These are phyloP conservation scores for Gavia stellata DNA, from an alignment of 2,113 vertebrate species.

Conservation along the genomic window DNA sequence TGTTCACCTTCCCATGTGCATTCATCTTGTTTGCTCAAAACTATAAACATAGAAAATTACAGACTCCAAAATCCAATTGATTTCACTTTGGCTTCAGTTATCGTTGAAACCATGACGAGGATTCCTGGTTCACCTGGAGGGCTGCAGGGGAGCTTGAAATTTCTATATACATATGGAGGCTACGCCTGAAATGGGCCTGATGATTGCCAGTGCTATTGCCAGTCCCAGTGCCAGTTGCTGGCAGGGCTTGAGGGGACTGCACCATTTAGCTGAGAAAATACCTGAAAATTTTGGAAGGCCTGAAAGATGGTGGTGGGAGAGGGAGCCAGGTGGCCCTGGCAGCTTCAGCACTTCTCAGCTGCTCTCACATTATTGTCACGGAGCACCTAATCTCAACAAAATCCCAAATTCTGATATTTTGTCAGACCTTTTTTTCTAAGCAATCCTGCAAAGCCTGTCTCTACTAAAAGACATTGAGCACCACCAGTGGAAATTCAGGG, in stretches of 20 bases:
- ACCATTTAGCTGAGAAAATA: not conserved
- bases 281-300: not conserved
- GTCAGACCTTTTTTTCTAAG: not conserved
- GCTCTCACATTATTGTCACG: not conserved
- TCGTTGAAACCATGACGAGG: not conserved
- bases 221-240: not conserved
- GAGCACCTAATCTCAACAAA: not conserved
- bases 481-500: not conserved
- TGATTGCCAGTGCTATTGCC: not conserved
- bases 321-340: not conserved
- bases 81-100: not conserved
- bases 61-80: not conserved
- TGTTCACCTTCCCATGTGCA: not conserved
- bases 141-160: not conserved
- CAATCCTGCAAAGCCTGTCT: not conserved
- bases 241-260: not conserved
- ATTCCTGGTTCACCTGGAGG: not conserved
- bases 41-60: not conserved
- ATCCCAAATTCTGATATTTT: not conserved
- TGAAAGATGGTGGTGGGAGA: not conserved
- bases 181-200: not conserved
- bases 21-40: slow-evolving; percentile 27
- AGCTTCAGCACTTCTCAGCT: not conserved
- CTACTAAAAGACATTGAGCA: not conserved
- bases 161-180: not conserved